Percentiles rank a stretch among this genome's conserved stretches.
These are phyloP conservation scores for Drosophila mercatorum DNA, from an alignment of 2,888 invertebrate species.

Conservation along the genomic window DNA sequence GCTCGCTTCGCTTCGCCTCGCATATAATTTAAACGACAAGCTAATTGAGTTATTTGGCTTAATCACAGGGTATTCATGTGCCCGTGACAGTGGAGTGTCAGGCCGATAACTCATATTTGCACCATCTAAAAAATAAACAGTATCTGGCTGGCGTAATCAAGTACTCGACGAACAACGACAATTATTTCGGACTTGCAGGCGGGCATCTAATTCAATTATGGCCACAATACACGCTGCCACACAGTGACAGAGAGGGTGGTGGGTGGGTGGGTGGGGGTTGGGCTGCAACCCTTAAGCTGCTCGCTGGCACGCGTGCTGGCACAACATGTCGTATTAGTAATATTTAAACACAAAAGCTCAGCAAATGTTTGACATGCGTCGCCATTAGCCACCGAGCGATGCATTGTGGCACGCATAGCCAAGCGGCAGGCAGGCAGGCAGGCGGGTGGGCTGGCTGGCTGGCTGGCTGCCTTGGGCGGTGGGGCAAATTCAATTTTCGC, in stretches of 20 bases:
- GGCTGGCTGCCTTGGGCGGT: background rate
- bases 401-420: conserved; percentile 71
- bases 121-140: conserved; percentile 49
- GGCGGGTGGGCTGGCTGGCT: too few species aligned
- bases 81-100: background rate
- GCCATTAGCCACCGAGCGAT: conserved; percentile 67
- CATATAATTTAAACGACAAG: background rate
- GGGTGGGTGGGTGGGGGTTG: background rate
- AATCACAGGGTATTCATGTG: conserved; percentile 2
- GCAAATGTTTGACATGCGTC: conserved; percentile 78
- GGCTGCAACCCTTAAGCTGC: conserved; percentile 29
- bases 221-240: conserved; percentile 20
- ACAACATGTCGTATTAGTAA: conserved; percentile 80
- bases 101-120: conserved; percentile 22
- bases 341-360: conserved; percentile 80
- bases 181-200: conserved; percentile 35
- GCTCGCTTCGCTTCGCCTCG: background rate
- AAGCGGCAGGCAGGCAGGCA: too few species aligned
- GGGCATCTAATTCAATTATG: conserved; percentile 76
- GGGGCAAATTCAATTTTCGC: conserved; percentile 70
- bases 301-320: conserved; percentile 70
- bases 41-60: conserved; percentile 15
- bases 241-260: too few species aligned
- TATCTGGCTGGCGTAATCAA: conserved; percentile 49
- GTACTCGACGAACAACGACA: conserved; percentile 12